Conservation (phyloP, 1,140 invertebrate genomes). For the Mercenaria mercenaria region DNA sequence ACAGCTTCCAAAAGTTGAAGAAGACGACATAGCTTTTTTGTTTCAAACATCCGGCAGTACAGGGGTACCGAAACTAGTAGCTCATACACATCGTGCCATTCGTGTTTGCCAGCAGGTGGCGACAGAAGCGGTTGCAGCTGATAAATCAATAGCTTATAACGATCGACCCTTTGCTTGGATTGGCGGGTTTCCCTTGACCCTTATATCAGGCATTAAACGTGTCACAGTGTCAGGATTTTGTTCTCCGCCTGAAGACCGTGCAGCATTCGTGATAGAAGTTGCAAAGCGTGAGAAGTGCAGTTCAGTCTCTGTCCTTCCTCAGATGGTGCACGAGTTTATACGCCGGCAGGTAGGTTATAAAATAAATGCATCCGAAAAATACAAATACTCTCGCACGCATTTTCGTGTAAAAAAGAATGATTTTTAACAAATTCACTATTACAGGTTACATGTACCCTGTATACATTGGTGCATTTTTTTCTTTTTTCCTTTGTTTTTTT, state of each 20-base stretch:
- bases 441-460: too few relatives aligned
- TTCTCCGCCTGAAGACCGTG: neutral
- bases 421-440: too few relatives aligned
- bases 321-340: neutral
- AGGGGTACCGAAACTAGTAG: constrained; percentile 13
- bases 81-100: neutral
- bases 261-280: neutral
- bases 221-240: neutral
- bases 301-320: neutral
- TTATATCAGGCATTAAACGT: neutral
- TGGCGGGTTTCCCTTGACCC: neutral
- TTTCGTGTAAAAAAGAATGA: too few relatives aligned
- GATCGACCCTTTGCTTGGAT: constrained; percentile 17
- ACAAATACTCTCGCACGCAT: too few relatives aligned
- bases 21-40: constrained; percentile 16
- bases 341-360: neutral
- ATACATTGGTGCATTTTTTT: too few relatives aligned
- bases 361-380: too few relatives aligned
- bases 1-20: neutral
- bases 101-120: neutral
- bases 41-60: constrained; percentile 38
- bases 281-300: neutral
- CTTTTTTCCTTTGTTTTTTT: too few relatives aligned
- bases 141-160: neutral
- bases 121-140: neutral